Evolutionary conservation across 2,797 vertebrate species (phyloP).

Genomic region (Schizothorax lantsangensis): DNA sequence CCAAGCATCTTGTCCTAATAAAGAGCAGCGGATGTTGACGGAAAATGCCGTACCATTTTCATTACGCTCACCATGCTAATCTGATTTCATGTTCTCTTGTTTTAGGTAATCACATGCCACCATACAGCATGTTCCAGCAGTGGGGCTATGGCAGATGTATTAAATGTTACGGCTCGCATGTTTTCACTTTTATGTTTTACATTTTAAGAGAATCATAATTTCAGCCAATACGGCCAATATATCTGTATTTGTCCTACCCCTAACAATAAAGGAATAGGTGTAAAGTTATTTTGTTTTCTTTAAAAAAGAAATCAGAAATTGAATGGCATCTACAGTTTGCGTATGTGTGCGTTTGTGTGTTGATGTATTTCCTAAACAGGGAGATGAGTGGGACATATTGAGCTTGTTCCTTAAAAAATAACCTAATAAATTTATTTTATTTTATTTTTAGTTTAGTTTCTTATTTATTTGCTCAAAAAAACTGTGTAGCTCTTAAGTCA

Average conservation of each 20-base stretch:
- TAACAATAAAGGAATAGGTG: neutral
- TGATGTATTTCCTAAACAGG: neutral
- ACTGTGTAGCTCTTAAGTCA: neutral
- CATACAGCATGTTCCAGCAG: constrained; percentile 38
- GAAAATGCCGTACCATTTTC: constrained; percentile 63
- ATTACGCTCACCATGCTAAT: constrained; percentile 65
- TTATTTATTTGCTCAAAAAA: neutral
- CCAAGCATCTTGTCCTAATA: constrained; percentile 69
- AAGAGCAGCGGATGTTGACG: constrained; percentile 64
- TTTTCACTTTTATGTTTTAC: constrained; percentile 10
- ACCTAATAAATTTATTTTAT: too few species aligned
- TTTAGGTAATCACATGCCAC: constrained; percentile 63
- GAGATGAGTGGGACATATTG: neutral
- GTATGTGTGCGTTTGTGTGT: neutral
- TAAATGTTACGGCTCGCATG: constrained; percentile 1
- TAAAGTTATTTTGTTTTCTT: neutral
- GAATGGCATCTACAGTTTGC: neutral
- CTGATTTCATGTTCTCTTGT: constrained; percentile 64
- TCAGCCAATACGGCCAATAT: neutral
- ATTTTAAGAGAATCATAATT: constrained; percentile 6
- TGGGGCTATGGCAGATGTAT: constrained; percentile 40
- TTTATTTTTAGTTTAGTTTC: too few species aligned
- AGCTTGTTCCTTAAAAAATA: neutral
- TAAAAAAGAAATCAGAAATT: neutral
- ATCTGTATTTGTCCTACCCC: neutral